Conservation (phyloP, 2,797 vertebrate species). For the Bovichtus diacanthus region DNA sequence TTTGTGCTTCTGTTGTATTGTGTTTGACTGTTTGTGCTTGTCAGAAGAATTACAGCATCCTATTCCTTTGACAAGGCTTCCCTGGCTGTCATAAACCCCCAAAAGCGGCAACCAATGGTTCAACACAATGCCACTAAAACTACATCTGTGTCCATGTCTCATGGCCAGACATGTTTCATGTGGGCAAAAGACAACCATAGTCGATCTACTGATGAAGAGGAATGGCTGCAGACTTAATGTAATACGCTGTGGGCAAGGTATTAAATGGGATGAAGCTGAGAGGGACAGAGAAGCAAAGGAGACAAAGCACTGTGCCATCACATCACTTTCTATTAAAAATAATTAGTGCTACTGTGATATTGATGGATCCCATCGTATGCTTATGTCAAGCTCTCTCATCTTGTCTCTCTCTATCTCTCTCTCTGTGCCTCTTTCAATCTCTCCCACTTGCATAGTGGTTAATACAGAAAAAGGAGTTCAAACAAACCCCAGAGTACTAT, state of each 20-base stretch:
- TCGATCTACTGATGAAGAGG: constrained; percentile 46
- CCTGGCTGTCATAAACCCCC: constrained; percentile 26
- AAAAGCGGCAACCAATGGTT: constrained; percentile 27
- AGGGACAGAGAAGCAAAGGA: constrained; percentile 39
- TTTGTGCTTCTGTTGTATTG: constrained; percentile 30
- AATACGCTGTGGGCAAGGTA: constrained; percentile 32
- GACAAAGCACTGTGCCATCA: constrained; percentile 44
- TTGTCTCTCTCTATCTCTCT: constrained; percentile 5
- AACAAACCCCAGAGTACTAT: constrained; percentile 44
- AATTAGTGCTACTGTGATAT: constrained; percentile 53
- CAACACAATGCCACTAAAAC: constrained; percentile 26
- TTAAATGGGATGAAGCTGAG: constrained; percentile 46
- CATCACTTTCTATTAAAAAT: constrained; percentile 49
- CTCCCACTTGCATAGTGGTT: constrained; percentile 8
- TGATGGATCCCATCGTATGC: constrained; percentile 33
- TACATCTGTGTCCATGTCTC: constrained; percentile 24
- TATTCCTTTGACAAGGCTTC: constrained; percentile 41
- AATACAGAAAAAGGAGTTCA: constrained; percentile 49
- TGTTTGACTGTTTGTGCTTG: constrained; percentile 35
- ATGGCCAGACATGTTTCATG: constrained; percentile 17
- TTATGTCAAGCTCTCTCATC: constrained; percentile 20
- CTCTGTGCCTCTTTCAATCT: constrained; percentile 27
- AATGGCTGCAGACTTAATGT: constrained; percentile 38
- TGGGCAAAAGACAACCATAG: constrained; percentile 20
- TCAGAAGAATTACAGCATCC: constrained; percentile 52